Evolutionary conservation across 2,888 invertebrate species (phyloP), one percentile per base, ranked within the genome.

Genomic region (Drosophila yooni): DNA sequence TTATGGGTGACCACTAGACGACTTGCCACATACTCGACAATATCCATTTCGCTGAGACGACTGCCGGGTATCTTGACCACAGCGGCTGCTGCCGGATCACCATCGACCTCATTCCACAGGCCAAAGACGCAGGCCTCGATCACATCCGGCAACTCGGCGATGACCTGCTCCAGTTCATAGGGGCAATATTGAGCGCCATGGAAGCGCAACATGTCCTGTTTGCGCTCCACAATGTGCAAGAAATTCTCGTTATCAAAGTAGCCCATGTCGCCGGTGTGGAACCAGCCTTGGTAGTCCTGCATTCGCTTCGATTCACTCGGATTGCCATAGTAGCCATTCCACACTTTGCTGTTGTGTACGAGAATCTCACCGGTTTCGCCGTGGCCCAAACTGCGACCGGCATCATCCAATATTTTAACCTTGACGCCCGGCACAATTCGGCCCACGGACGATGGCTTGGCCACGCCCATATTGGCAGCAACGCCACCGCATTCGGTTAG

Each of bases 231-330:
- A 11, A 92, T 81, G 78, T 88, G 83, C 36, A 93, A 50, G 74
- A 80, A 90, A 52, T 92, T 92, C 58, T 92, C 92, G 40, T 91
- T 81, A 64, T 93, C 93, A 58, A 93, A 91, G 71, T 91, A 91
- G 25, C 93, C 93, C 80, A 93, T 76, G 76, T 93, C 93, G 5
- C 93, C 93, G 27, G 93, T 91, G 38, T 91, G 90, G 21, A 91
- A 88, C 92, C 92, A 93, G 48, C 92, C 92, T 51, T 93, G 91
- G 31, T 79, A 84, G 74, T 92, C 92, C 58, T 89, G 85, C 36
- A 89, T 84, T 6, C 82, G 81, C 59, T 86, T 86, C 10, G 92
- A 91, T 57, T 91, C 92, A 31, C 82, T 87, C 3, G 88, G 87
- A 68, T 92, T 92, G 51, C 89, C 89, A 54, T 92, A 92, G 64